These are phyloP conservation scores for Eilema depressum DNA, from an alignment of 2,888 invertebrate species.

Conservation along the genomic window DNA sequence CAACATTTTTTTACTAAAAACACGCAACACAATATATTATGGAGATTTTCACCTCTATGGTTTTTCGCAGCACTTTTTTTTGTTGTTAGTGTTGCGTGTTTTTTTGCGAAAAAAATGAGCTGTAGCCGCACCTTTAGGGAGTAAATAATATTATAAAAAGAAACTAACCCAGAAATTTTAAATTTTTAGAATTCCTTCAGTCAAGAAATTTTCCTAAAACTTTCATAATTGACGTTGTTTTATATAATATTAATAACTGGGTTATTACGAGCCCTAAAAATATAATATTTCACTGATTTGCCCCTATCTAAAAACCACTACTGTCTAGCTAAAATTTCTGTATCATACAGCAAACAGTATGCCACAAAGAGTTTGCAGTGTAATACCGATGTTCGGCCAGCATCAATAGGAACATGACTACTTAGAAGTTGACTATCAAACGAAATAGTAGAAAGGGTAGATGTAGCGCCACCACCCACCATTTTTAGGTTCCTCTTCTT, in stretches of 20 bases:
- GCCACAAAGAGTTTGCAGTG: conserved; percentile 8
- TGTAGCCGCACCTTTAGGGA: too few species aligned
- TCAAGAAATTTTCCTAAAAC: background rate
- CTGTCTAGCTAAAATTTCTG: background rate
- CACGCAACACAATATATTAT: too few species aligned
- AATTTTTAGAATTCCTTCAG: background rate
- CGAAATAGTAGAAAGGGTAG: conserved; percentile 87
- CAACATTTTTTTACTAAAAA: too few species aligned
- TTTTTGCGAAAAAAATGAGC: too few species aligned
- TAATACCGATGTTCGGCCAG: conserved; percentile 3
- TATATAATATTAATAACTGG: background rate
- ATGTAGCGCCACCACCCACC: conserved; percentile 86
- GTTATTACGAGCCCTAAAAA: background rate
- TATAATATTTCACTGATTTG: background rate
- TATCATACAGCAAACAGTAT: background rate
- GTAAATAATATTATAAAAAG: background rate
- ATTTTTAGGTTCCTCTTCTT: conserved; percentile 49
- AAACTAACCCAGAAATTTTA: background rate
- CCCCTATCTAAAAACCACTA: background rate
- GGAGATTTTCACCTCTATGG: too few species aligned
- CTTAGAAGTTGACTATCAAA: conserved; percentile 30
- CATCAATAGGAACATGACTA: conserved; percentile 8
- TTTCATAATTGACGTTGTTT: background rate
- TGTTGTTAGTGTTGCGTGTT: too few species aligned
- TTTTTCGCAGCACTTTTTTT: too few species aligned